phyloP scores from a whole-genome alignment of 2,888 invertebrate species.

The Pteria penguin region DNA sequence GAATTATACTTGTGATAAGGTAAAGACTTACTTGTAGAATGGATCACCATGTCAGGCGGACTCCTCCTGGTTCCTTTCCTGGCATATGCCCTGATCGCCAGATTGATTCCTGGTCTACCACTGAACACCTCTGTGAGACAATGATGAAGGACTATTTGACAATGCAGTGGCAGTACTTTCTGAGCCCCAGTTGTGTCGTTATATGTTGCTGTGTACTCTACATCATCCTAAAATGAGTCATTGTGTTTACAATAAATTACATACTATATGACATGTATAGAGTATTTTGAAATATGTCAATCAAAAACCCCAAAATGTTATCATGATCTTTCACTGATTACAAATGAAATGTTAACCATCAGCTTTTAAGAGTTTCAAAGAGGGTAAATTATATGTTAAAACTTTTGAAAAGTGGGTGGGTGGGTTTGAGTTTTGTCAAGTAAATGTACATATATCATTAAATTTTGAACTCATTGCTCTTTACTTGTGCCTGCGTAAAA shows the following conservation, averaged over 20 bases:
- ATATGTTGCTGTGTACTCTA: slow-evolving; percentile 30
- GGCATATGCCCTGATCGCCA: slow-evolving; percentile 55
- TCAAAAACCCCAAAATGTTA: no score
- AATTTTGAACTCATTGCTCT: neutral
- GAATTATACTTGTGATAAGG: no score
- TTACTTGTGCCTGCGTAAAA: no score
- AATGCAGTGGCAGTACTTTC: slow-evolving; percentile 26
- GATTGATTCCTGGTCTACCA: slow-evolving; percentile 59
- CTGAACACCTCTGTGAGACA: slow-evolving; percentile 32
- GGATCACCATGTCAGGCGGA: slow-evolving; percentile 43
- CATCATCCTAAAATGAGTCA: slow-evolving; percentile 26
- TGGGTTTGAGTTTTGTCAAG: no score
- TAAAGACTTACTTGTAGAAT: slow-evolving; percentile 64
- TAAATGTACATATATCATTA: neutral
- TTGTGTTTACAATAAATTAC: neutral
- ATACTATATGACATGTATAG: neutral
- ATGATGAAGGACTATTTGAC: slow-evolving; percentile 20
- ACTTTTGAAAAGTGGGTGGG: no score
- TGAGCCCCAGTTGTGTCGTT: slow-evolving; percentile 21
- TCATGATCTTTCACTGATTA: no score
- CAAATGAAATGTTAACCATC: no score
- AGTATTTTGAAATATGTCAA: no score
- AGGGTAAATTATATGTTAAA: no score
- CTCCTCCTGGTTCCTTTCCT: slow-evolving; percentile 51
- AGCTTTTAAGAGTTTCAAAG: no score